Evolutionary conservation across 2,888 invertebrate genomes (phyloP).

Genomic region (Microplitis manilae): DNA sequence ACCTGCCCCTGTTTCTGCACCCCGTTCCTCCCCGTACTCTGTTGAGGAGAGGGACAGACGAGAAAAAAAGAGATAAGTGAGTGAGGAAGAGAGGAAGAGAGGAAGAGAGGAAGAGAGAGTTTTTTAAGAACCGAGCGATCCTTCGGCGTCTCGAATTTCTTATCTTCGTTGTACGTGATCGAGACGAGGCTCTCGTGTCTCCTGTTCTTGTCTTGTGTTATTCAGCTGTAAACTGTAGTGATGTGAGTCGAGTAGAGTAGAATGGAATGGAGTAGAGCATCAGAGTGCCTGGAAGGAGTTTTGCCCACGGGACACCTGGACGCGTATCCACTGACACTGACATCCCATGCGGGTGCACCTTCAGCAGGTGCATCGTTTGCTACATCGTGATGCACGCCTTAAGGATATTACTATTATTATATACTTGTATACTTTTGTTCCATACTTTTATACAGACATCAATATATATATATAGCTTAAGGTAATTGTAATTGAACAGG

Average conservation of each 20-base stretch:
- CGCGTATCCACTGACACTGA: constrained; percentile 19
- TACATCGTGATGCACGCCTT: constrained; percentile 11
- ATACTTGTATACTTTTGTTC: too few species aligned
- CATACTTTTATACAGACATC: too few species aligned
- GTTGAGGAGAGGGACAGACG: constrained; percentile 46
- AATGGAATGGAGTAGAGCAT: not conserved
- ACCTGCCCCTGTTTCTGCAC: constrained; percentile 61
- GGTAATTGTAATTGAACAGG: not conserved
- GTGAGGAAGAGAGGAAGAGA: constrained; percentile 32
- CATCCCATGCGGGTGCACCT: constrained; percentile 51
- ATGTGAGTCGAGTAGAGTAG: not conserved
- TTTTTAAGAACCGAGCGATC: not conserved
- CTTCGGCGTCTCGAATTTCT: constrained; percentile 34
- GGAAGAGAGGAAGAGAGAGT: constrained; percentile 30
- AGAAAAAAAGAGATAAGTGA: constrained; percentile 35
- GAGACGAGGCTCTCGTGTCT: not conserved
- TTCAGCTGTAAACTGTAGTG: constrained; percentile 1
- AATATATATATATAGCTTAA: not conserved
- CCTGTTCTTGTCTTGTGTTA: not conserved
- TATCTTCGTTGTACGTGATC: constrained; percentile 26
- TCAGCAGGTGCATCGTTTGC: constrained; percentile 29
- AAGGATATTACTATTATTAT: constrained; percentile 27
- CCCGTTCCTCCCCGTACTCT: constrained; percentile 49
- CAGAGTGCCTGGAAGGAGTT: constrained; percentile 1
- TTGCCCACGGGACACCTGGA: not conserved